phyloP scores from a whole-genome alignment of 2,797 vertebrate genomes.

The Eutrigla gurnardus region DNA sequence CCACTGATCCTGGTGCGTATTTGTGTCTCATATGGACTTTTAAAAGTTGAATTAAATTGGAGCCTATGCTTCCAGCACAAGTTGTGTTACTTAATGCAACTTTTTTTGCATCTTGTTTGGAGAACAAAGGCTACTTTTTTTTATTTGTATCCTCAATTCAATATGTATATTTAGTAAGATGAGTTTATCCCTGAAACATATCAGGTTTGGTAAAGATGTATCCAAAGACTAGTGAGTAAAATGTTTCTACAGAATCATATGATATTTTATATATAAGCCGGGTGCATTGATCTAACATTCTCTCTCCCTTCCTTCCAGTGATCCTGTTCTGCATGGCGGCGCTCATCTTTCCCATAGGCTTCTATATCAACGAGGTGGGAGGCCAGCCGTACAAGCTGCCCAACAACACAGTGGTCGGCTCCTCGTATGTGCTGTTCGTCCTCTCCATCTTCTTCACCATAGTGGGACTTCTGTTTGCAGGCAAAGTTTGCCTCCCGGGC shows the following conservation, averaged over 20 bases:
- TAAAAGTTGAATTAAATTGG: slow-evolving; percentile 41
- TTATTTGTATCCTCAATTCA: not conserved
- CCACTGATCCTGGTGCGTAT: not conserved
- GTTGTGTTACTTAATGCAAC: slow-evolving; percentile 15
- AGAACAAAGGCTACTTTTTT: not conserved
- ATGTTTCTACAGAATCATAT: not conserved
- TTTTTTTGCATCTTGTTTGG: slow-evolving; percentile 15
- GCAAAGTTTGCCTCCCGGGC: slow-evolving; percentile 98
- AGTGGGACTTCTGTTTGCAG: slow-evolving; percentile 99
- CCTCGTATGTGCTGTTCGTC: slow-evolving; percentile 98
- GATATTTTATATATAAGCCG: not conserved
- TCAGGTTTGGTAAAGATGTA: not conserved
- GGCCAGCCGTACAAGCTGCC: slow-evolving; percentile 99
- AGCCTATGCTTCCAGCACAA: slow-evolving; percentile 14
- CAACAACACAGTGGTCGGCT: slow-evolving; percentile 99
- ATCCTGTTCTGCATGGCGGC: slow-evolving; percentile 99
- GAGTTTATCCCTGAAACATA: not conserved
- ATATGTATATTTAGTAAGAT: not conserved
- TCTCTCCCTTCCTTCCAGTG: slow-evolving; percentile 85
- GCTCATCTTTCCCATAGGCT: slow-evolving; percentile 99
- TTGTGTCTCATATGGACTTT: slow-evolving; percentile 49
- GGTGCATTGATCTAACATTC: slow-evolving; percentile 42
- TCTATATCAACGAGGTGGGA: slow-evolving; percentile 99
- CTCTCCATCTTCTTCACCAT: slow-evolving; percentile 99
- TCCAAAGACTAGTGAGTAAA: not conserved